Evolutionary conservation across 2,888 invertebrate species (phyloP).

Genomic region (Lasioglossum villosulum): DNA sequence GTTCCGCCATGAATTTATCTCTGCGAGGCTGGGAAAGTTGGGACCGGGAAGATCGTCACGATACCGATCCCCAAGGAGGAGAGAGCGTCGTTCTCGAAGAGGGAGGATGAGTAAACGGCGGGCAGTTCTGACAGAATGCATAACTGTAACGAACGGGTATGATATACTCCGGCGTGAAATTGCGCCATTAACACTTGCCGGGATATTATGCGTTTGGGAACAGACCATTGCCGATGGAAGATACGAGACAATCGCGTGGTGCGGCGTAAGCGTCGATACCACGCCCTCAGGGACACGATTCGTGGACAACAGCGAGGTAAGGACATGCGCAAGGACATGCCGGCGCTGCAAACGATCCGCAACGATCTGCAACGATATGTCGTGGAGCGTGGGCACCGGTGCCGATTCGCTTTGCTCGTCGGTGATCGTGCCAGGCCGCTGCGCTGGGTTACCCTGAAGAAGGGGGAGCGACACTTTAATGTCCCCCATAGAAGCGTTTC

Average conservation of each 20-base stretch:
- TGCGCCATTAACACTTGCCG: conserved; percentile 42
- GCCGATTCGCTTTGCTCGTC: conserved; percentile 66
- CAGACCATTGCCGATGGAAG: conserved; percentile 52
- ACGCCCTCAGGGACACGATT: conserved; percentile 52
- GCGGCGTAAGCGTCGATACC: conserved; percentile 51
- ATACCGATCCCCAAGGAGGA: conserved; percentile 10
- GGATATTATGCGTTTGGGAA: conserved; percentile 47
- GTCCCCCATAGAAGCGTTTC: conserved; percentile 59
- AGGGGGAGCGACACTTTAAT: conserved; percentile 47
- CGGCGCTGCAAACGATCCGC: conserved; percentile 1
- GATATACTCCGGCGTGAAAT: conserved; percentile 46
- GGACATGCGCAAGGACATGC: conserved; percentile 62
- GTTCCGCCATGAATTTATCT: conserved; percentile 1
- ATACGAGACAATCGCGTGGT: conserved; percentile 52
- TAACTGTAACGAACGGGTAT: conserved; percentile 53
- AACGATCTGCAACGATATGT: conserved; percentile 57
- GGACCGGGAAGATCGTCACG: conserved; percentile 7
- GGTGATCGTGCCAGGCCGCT: conserved; percentile 55
- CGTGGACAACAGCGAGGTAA: conserved; percentile 39
- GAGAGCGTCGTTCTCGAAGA: background rate
- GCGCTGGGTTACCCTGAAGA: background rate
- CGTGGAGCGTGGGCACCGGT: conserved; percentile 65
- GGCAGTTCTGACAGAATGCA: conserved; percentile 32
- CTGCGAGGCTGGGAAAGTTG: background rate
- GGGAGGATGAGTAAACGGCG: conserved; percentile 4